phyloP scores from a whole-genome alignment of 2,797 vertebrate genomes.

The Cuculus canorus region DNA sequence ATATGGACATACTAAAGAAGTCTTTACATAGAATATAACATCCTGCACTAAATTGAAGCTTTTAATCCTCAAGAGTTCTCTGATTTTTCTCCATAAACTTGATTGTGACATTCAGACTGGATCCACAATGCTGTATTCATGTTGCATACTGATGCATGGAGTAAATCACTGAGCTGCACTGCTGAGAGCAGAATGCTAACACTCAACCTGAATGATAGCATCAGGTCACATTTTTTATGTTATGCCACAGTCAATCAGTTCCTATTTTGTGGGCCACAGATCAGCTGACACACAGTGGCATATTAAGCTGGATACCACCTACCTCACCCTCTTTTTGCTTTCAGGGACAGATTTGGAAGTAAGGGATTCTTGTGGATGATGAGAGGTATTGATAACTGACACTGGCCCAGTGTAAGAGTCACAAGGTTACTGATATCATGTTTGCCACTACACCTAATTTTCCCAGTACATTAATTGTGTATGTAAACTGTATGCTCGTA shows the following conservation, averaged over 20 bases:
- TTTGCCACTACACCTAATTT: not conserved
- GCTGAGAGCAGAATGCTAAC: not conserved
- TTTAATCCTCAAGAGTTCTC: not conserved
- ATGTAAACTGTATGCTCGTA: not conserved
- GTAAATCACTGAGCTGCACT: not conserved
- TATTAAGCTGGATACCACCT: not conserved
- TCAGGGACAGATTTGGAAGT: not conserved
- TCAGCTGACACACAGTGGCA: not conserved
- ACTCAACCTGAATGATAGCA: not conserved
- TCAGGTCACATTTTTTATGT: not conserved
- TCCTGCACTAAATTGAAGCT: not conserved
- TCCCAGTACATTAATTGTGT: not conserved
- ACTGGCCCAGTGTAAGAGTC: not conserved
- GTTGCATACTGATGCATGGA: rapidly evolving
- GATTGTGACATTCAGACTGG: rapidly evolving
- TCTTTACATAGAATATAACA: not conserved
- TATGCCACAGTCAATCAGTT: rapidly evolving
- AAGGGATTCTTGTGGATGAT: not conserved
- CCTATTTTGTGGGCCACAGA: not conserved
- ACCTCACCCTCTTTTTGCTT: not conserved
- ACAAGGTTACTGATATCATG: not conserved
- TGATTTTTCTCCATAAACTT: not conserved
- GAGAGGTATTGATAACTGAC: not conserved
- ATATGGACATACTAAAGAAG: not conserved
- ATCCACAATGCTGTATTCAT: not conserved